Evolutionary conservation across 2,113 vertebrate genomes (phyloP).

Genomic region (Rynchops niger): DNA sequence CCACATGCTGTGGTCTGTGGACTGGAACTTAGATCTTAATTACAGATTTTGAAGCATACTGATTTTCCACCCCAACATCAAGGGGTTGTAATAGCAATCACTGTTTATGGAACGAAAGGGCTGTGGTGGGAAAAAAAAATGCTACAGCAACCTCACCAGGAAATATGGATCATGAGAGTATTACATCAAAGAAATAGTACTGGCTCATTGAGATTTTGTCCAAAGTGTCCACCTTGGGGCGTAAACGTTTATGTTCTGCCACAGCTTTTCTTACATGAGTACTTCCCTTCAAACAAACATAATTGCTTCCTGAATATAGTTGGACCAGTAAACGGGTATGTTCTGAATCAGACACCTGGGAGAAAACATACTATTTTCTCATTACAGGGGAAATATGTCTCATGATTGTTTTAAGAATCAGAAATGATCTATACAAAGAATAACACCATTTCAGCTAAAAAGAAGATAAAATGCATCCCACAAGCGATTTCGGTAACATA

Average conservation of each 20-base stretch:
- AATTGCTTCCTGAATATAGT: background rate
- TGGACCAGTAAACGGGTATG: background rate
- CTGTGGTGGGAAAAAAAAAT: background rate
- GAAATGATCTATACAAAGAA: background rate
- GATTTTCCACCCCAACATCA: background rate
- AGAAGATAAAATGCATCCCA: background rate
- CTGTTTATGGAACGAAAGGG: background rate
- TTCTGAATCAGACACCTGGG: background rate
- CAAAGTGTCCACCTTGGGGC: background rate
- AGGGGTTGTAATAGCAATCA: background rate
- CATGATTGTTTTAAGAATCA: background rate
- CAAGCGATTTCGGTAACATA: background rate
- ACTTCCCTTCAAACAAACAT: slow-evolving; percentile 14
- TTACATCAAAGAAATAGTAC: background rate
- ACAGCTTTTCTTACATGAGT: background rate
- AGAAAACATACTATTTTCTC: background rate
- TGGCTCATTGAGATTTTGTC: background rate
- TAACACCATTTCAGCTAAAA: background rate
- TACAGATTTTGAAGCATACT: slow-evolving; percentile 7
- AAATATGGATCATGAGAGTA: background rate
- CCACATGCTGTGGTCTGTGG: background rate
- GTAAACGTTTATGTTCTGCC: background rate
- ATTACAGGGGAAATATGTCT: background rate
- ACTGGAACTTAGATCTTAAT: slow-evolving; percentile 18
- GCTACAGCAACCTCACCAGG: background rate